phyloP scores from a whole-genome alignment of 2,797 vertebrate genomes.

The Odontamblyopus rebecca region DNA sequence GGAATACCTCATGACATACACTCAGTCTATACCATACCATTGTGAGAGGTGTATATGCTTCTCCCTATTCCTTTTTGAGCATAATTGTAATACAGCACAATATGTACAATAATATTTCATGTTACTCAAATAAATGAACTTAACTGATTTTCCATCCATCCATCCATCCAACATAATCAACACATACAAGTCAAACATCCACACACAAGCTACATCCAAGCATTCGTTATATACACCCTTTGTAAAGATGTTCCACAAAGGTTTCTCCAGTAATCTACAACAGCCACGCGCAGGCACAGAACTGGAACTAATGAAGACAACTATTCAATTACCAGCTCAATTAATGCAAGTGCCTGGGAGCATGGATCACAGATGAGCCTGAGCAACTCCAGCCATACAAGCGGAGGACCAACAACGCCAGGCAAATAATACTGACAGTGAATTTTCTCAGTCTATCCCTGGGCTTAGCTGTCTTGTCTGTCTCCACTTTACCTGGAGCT shows the following conservation, averaged over 20 bases:
- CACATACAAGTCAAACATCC: background rate
- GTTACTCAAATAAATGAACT: no score
- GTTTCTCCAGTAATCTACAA: conserved; percentile 72
- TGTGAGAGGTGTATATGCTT: no score
- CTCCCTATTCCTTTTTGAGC: no score
- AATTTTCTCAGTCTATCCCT: conserved; percentile 55
- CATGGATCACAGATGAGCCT: conserved; percentile 71
- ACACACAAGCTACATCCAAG: background rate
- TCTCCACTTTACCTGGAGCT: conserved; percentile 58
- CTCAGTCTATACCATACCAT: no score
- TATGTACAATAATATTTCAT: no score
- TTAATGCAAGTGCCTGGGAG: conserved; percentile 80
- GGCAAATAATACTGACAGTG: conserved; percentile 54
- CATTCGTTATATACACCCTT: conserved; percentile 20
- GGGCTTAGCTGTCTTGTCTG: conserved; percentile 60
- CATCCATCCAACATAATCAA: background rate
- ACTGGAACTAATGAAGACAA: conserved; percentile 86
- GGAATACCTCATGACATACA: no score
- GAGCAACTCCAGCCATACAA: conserved; percentile 58
- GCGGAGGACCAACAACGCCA: conserved; percentile 63
- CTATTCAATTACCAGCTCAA: conserved; percentile 84
- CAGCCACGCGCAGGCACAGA: conserved; percentile 66
- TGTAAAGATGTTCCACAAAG: conserved; percentile 59
- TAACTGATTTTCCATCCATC: background rate
- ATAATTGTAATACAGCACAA: no score